Base-by-base conservation (phyloP, 2,113 vertebrate species). In the Corythaeola cristata region DNA sequence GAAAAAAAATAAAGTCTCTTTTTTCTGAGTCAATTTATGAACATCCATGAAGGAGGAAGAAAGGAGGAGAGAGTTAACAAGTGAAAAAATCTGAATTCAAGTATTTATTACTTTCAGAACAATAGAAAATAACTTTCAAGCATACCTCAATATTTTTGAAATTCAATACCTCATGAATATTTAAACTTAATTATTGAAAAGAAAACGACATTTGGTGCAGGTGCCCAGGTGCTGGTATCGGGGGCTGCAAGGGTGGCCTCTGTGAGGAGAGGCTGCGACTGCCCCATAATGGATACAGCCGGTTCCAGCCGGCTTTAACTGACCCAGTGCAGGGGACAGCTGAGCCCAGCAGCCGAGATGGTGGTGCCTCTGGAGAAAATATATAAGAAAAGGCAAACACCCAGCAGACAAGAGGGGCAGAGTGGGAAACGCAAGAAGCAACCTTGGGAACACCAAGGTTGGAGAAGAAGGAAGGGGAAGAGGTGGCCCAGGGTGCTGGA, bases 241-340 rank as follows among this genome's bases (percentile, higher is more conserved):
- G 23, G 0, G 30, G 7, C 35, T 50, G 35, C 41, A 9, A 11
- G 23, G 41, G 33, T 3, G 2, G 39, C 22, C 26, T 15, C 26
- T 64, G 27, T 62, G 58, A 41, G 39, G 21, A 15, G 21, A 30
- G 20, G 22, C 19, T 2, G 3, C 23, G 44, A 13, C n/a, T 73
- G 44, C 26, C 32, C 69, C 2, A 0, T 32, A 41, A 20, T 2
- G 1, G 53, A 45, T 24, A 28, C 26, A 22, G 32, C 32, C 3
- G 2, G 52, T 49, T 47, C 63, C 20, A 59, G 30, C 18, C 0
- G 0, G 7, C 12, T 84, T 53, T 49, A 49, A 2, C 8, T 3
- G 0, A 0, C 16, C n/a, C 45, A 18, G 4, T 0, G 0, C 17
- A 69, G 44, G 53, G 18, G 2, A 1, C 0, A 0, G 14, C 44